A percentile compares a stretch with the other conserved stretches of the same genome.
Evolutionary conservation across 2,797 vertebrate genomes (phyloP).

Genomic region (Propithecus perrieri): DNA sequence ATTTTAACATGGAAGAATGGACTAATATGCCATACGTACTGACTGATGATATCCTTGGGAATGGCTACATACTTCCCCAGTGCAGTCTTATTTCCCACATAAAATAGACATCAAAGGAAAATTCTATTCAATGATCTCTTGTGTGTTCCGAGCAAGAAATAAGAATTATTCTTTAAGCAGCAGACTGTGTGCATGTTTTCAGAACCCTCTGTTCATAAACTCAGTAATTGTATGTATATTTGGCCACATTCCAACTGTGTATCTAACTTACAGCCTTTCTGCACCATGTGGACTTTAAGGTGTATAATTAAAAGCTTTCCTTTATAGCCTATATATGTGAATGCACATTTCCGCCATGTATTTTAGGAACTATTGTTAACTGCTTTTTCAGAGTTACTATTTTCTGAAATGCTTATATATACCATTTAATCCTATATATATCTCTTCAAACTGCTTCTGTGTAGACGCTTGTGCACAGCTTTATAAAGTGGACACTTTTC

Average conservation of each 20-base stretch:
- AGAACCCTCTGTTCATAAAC: neutral
- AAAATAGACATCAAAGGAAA: neutral
- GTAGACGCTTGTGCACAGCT: neutral
- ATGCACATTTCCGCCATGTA: neutral
- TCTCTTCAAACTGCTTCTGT: neutral
- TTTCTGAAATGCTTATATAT: constrained; percentile 24
- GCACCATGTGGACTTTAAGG: neutral
- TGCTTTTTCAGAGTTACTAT: neutral
- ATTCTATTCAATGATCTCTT: neutral
- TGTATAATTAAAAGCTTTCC: neutral
- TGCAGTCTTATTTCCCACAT: neutral
- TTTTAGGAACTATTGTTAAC: neutral
- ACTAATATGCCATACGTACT: neutral
- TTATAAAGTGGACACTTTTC: constrained; percentile 21
- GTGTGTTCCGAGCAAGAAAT: neutral
- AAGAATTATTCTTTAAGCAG: neutral
- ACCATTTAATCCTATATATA: neutral
- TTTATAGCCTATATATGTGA: neutral
- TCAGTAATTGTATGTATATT: neutral
- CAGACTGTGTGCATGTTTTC: neutral
- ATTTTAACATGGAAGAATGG: neutral
- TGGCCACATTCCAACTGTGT: neutral
- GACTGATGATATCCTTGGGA: neutral
- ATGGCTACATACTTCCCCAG: neutral
- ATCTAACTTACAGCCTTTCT: constrained; percentile 38